Evolutionary conservation across 2,113 vertebrate species (phyloP).

Genomic region (Haplochromis burtoni): DNA sequence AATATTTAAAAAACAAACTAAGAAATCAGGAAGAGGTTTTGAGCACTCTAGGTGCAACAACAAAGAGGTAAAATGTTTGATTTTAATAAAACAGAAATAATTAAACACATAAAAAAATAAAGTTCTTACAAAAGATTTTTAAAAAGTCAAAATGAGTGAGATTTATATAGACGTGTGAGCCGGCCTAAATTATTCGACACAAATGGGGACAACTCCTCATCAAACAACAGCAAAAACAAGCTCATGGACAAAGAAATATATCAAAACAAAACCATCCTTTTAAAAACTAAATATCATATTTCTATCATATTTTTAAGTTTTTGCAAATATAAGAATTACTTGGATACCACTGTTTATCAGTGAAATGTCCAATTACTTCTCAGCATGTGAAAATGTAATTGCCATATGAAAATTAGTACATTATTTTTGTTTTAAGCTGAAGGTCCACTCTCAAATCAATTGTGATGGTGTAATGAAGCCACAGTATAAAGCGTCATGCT

Average conservation of each 20-base stretch:
- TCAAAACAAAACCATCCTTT: neutral
- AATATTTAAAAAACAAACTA: neutral
- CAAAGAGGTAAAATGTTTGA: neutral
- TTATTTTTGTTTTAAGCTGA: neutral
- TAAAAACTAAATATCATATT: neutral
- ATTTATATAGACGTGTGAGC: neutral
- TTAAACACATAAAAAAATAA: neutral
- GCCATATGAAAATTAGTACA: neutral
- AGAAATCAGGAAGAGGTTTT: neutral
- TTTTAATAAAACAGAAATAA: neutral
- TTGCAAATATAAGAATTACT: neutral
- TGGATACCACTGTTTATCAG: neutral
- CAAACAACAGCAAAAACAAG: neutral
- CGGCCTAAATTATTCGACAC: neutral
- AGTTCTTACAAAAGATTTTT: neutral
- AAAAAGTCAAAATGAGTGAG: neutral
- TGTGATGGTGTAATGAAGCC: neutral
- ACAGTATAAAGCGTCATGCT: neutral
- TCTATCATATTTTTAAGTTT: neutral
- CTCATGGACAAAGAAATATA: neutral
- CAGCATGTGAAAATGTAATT: neutral
- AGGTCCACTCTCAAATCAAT: neutral
- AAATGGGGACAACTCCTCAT: neutral
- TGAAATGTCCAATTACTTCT: neutral
- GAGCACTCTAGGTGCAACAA: neutral